Evolutionary conservation across 2,888 invertebrate species (phyloP), one percentile per base, ranked within the genome.

Genomic region (Troglohyphantes excavatus): DNA sequence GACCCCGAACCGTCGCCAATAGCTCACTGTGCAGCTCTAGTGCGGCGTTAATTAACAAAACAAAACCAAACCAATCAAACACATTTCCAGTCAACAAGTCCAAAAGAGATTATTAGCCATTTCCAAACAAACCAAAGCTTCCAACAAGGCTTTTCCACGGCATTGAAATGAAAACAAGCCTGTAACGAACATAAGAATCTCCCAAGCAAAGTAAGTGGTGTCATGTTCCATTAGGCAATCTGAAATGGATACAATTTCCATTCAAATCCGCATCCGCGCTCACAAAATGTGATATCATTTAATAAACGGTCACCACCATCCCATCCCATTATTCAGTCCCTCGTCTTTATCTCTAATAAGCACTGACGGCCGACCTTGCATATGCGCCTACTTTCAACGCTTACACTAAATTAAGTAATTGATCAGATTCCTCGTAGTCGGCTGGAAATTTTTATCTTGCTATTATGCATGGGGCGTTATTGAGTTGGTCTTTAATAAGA

Each of bases 381-480:
- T 53, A 13, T 2, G 53, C 13, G n/a, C 53, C n/a, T 5, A n/a
- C 53, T 53, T 17, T 53, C 53, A 53, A 53, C 53, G 53, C 53
- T 53, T n/a, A 53, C 53, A 53, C 53, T 53, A 53, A 53, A 53
- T 53, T 53, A 11, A 53, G n/a, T 53, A 53, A 53, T 53, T 53
- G 53, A 53, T 53, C 53, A n/a, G 53, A 53, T 53, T 53, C 53
- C 13, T 53, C 17, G 53, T 17, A 53, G 17, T 7, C 9, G 39
- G 39, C 0, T 53, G n/a, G 5, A 53, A 53, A 17, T 53, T 53
- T 53, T 53, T 53, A 53, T 53, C 53, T 53, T 53, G 53, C n/a
- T 53, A 53, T 53, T 53, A 53, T 53, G 53, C 53, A 53, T 53
- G 53, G n/a, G 53, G n/a, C 53, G n/a, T 53, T 53, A 53, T 53